Percentiles rank a stretch among this genome's conserved stretches.
Evolutionary conservation across 2,113 vertebrate genomes (phyloP).

Genomic region (Camelus dromedarius): DNA sequence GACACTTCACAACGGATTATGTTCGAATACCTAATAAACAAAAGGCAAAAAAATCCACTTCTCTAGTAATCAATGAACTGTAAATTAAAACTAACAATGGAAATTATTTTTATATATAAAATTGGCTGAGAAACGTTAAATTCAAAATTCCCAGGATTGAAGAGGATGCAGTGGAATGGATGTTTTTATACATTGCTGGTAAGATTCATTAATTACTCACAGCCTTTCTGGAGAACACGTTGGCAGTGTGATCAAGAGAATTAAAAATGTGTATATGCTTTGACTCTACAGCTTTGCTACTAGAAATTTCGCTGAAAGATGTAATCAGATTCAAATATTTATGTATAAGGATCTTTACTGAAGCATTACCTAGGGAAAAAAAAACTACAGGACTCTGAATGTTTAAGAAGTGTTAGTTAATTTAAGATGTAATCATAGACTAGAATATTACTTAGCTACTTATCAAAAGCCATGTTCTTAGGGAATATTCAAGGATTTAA

Average conservation of each 20-base stretch:
- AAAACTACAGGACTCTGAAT: neutral
- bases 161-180: neutral
- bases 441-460: conserved; percentile 30
- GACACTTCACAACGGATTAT: conserved; percentile 33
- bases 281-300: conserved; percentile 1
- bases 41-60: conserved; percentile 62
- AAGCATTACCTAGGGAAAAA: conserved; percentile 19
- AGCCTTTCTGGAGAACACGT: neutral
- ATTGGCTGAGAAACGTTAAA: conserved; percentile 59
- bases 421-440: neutral
- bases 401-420: neutral
- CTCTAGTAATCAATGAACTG: conserved; percentile 34
- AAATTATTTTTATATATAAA: conserved; percentile 48
- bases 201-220: conserved; percentile 10
- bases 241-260: neutral
- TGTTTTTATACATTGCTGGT: neutral
- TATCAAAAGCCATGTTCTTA: conserved; percentile 24
- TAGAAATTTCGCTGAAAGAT: conserved; percentile 43
- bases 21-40: conserved; percentile 51
- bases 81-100: conserved; percentile 60
- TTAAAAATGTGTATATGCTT: neutral
- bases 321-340: conserved; percentile 10
- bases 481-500: conserved; percentile 19
- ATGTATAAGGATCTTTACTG: conserved; percentile 3
- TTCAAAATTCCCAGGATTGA: conserved; percentile 47